Evolutionary conservation across 1,140 invertebrate genomes (phyloP).

Genomic region (Scylla paramamosain): DNA sequence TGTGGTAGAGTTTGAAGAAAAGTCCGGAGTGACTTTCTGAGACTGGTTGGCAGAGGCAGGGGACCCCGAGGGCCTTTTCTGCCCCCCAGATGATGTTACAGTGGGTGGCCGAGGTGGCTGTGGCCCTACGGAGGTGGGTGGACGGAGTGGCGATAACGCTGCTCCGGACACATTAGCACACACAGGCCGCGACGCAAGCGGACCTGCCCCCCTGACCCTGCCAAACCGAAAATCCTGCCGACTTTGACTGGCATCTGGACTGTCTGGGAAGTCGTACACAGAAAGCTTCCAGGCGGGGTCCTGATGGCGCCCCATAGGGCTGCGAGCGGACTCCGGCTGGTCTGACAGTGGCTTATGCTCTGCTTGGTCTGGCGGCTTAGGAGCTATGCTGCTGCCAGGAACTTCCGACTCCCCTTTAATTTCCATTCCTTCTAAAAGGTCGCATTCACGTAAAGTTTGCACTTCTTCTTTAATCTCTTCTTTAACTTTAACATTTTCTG

Average conservation of each 20-base stretch:
- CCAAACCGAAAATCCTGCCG: conserved; percentile 77
- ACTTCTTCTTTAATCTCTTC: conserved; percentile 65
- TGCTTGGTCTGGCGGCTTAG: conserved; percentile 62
- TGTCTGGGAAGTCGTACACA: conserved; percentile 75
- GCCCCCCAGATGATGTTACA: conserved; percentile 83
- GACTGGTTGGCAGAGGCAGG: conserved; percentile 73
- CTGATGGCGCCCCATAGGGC: conserved; percentile 40
- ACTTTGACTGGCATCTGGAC: conserved; percentile 66
- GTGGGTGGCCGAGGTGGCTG: conserved; percentile 81
- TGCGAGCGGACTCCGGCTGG: conserved; percentile 34
- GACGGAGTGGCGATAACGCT: conserved; percentile 54
- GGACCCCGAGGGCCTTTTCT: conserved; percentile 67
- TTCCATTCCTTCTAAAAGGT: conserved; percentile 50
- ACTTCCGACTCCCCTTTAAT: conserved; percentile 45
- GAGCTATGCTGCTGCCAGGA: conserved; percentile 63
- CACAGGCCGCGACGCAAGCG: conserved; percentile 73
- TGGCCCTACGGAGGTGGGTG: conserved; percentile 68
- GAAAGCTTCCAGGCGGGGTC: conserved; percentile 69
- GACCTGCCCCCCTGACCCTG: conserved; percentile 77
- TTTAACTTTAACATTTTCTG: conserved; percentile 57
- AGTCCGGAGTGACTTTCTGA: conserved; percentile 48
- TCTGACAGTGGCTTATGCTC: conserved; percentile 41
- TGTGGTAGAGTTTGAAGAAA: conserved; percentile 46
- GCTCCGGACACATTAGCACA: conserved; percentile 74
- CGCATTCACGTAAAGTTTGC: conserved; percentile 43